Base-by-base conservation (phyloP, 2,797 vertebrate species). In the Tangara arthus region DNA sequence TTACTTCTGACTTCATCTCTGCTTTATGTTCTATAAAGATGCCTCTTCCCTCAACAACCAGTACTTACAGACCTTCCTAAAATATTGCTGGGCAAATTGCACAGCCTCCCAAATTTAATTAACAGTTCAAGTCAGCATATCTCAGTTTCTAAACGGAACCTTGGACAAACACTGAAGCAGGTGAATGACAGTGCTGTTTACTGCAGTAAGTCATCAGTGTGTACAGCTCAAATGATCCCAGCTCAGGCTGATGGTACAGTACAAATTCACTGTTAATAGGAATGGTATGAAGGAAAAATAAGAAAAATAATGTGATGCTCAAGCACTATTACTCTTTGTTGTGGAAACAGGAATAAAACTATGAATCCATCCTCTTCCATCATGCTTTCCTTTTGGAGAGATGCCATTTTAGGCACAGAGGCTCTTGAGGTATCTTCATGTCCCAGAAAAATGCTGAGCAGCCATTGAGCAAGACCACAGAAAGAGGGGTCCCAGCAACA, bases 11-110 rank as follows among this genome's bases (percentile, higher is more conserved):
- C 44, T 92, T 76, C 63, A 92, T 93, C 78, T 81, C 80, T 95
- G 96, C 50, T 91, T 89, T 90, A 63, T 96, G 87, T 89, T 90
- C 89, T 90, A 24, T 88, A 92, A 93, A 92, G 69, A 86, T 82
- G 84, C 34, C 55, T 85, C 56, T 86, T 92, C 72, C 69, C 39
- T 86, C 84, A 94, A 75, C 64, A 94, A 44, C 39, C 72, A 83
- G 34, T 37, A 49, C 61, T 81, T 91, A 83, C 59, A 96, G 89
- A 82, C 44, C 55, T 94, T 76, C 89, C 65, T 88, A 92, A 93
- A 94, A 92, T 96, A 90, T 76, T 91, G 61, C 57, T 86, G 84
- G 72, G 55, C 32, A 92, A 92, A 96, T 83, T 82, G 56, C 80
- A 86, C 47, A 76, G 72, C 70, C 65, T 90, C 15, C 22, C 18